A percentile compares a stretch with the other conserved stretches of the same genome.
These are phyloP conservation scores for Rhimphoctona megacephalus DNA, from an alignment of 2,888 invertebrate species.

Conservation along the genomic window DNA sequence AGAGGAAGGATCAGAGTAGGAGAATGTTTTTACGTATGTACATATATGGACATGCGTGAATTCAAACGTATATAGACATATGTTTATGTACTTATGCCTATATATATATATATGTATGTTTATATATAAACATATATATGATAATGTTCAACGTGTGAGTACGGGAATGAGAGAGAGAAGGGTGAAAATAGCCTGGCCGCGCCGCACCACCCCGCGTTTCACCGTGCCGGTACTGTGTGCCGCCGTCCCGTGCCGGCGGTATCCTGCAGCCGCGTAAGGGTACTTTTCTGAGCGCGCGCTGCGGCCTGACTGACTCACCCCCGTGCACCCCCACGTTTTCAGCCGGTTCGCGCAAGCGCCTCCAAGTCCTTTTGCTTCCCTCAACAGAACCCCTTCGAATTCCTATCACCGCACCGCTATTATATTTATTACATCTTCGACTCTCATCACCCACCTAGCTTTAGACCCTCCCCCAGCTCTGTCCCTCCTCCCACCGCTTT, in stretches of 20 bases:
- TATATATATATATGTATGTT: not conserved
- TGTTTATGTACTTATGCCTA: not conserved
- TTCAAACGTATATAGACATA: not conserved
- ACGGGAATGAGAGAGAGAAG: slow-evolving; percentile 43
- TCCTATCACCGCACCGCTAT: slow-evolving; percentile 59
- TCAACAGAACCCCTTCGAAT: slow-evolving; percentile 62
- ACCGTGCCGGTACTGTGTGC: slow-evolving; percentile 55
- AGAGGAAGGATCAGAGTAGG: slow-evolving; percentile 6
- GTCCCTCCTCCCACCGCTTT: slow-evolving; percentile 57
- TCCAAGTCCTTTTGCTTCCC: slow-evolving; percentile 64
- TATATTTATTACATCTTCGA: slow-evolving; percentile 71
- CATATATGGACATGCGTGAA: not conserved
- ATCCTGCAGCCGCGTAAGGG: slow-evolving; percentile 79
- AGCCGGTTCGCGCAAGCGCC: slow-evolving; percentile 68
- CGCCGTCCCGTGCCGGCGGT: slow-evolving; percentile 64
- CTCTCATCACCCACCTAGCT: slow-evolving; percentile 67
- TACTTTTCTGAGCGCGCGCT: slow-evolving; percentile 84
- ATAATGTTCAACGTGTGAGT: slow-evolving; percentile 31
- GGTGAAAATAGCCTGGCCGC: slow-evolving; percentile 54
- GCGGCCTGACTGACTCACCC: slow-evolving; percentile 85
- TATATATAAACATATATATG: slow-evolving; percentile 13
- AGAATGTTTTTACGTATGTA: slow-evolving; percentile 11
- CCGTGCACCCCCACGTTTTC: slow-evolving; percentile 77
- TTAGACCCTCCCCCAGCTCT: slow-evolving; percentile 47
- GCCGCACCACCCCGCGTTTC: slow-evolving; percentile 54